Evolutionary conservation across 2,888 invertebrate species (phyloP).

Genomic region (Pristionchus arcanus): DNA sequence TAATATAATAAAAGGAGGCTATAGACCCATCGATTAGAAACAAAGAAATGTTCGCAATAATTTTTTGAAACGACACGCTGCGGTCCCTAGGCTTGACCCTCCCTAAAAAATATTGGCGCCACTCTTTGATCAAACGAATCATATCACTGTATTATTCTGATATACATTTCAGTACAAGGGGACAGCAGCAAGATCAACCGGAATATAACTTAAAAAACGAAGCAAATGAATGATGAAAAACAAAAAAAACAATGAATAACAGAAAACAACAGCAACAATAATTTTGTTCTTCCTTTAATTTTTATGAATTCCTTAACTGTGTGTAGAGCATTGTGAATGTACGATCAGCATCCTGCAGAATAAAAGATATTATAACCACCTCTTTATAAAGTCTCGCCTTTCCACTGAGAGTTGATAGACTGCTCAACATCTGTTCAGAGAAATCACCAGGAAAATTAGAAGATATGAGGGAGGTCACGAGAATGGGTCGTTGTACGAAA

Average conservation of each 20-base stretch:
- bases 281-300: background rate
- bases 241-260: background rate
- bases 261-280: slow-evolving; percentile 5
- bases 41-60: no score
- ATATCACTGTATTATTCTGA: background rate
- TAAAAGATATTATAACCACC: background rate
- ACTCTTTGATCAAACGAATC: no score
- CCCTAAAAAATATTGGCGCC: no score
- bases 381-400: slow-evolving; percentile 53
- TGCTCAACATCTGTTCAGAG: slow-evolving; percentile 60
- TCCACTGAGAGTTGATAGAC: slow-evolving; percentile 59
- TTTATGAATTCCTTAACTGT: slow-evolving; percentile 33
- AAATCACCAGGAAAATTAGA: slow-evolving; percentile 59
- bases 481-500: background rate
- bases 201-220: background rate
- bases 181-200: background rate
- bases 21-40: no score
- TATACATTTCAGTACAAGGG: background rate
- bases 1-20: no score
- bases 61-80: no score
- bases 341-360: slow-evolving; percentile 33
- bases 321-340: background rate
- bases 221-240: background rate
- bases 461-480: slow-evolving; percentile 28
- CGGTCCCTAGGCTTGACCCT: no score